Conservation (phyloP, 64 coral and sea anemone genomes). For the Dendronephthya gigantea region DNA sequence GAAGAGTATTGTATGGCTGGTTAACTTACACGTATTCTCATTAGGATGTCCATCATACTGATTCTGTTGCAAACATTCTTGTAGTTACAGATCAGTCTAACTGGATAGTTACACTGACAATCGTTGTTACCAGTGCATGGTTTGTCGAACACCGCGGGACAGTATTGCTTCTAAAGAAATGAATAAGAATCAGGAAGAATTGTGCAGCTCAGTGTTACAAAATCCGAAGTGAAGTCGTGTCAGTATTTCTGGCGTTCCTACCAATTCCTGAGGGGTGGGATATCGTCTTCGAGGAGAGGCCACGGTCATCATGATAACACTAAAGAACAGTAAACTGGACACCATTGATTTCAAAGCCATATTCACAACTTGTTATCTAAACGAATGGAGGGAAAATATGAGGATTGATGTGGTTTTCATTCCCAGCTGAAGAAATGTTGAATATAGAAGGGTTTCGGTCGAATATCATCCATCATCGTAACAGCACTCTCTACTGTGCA, state of each 20-base stretch:
- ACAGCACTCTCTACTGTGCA: too few relatives aligned
- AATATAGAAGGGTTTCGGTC: too few relatives aligned
- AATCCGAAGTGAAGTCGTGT: too few relatives aligned
- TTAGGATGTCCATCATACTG: not conserved
- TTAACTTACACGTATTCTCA: not conserved
- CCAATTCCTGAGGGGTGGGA: not conserved
- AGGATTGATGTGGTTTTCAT: not conserved
- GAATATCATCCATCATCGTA: too few relatives aligned
- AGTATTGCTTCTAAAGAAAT: not conserved
- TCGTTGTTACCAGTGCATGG: not conserved
- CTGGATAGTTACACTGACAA: not conserved
- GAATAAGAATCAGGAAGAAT: not conserved
- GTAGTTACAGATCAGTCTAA: not conserved
- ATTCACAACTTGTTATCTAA: not conserved
- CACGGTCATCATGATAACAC: not conserved
- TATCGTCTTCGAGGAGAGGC: not conserved
- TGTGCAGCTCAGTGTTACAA: not conserved
- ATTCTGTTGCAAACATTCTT: not conserved
- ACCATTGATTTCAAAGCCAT: not conserved
- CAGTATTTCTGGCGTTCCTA: not conserved
- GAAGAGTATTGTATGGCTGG: too few relatives aligned
- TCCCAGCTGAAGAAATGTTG: too few relatives aligned
- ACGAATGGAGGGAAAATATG: not conserved
- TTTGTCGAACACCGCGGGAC: not conserved
- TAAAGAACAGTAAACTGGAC: not conserved